These are phyloP conservation scores for Acromyrmex heyeri DNA, from an alignment of 1,140 invertebrate genomes.

Conservation along the genomic window DNA sequence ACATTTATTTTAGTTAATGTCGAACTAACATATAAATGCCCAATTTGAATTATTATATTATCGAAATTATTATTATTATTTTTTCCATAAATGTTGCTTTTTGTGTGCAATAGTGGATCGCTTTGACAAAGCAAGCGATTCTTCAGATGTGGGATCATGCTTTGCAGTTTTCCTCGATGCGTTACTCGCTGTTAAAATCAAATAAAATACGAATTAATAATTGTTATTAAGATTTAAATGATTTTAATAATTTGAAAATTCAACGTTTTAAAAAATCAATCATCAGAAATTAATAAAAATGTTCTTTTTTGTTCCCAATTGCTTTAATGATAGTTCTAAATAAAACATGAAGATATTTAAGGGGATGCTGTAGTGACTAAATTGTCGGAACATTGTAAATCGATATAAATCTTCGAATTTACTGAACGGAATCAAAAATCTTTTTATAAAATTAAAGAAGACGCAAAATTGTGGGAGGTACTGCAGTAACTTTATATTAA, in stretches of 20 bases:
- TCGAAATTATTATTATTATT: conserved; percentile 19
- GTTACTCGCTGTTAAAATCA: conserved; percentile 24
- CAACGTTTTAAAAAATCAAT: neutral
- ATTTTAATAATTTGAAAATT: conserved; percentile 14
- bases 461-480: too few relatives aligned
- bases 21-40: too few relatives aligned
- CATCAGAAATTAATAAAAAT: neutral
- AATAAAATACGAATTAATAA: neutral
- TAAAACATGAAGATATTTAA: too few relatives aligned
- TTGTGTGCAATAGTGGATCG: neutral
- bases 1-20: too few relatives aligned
- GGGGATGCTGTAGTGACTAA: too few relatives aligned
- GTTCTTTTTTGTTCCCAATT: neutral
- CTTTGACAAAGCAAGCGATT: neutral
- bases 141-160: neutral
- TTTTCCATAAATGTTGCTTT: conserved; percentile 37
- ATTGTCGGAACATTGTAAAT: too few relatives aligned
- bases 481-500: too few relatives aligned
- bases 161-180: conserved; percentile 29
- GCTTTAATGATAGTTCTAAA: neutral
- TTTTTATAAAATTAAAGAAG: too few relatives aligned
- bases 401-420: too few relatives aligned
- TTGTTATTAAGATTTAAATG: neutral
- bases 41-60: neutral
- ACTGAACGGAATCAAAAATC: too few relatives aligned